Percentiles rank a stretch among this genome's conserved stretches.
Evolutionary conservation across 2,888 invertebrate species (phyloP).

Genomic region (Pollenia angustigena): DNA sequence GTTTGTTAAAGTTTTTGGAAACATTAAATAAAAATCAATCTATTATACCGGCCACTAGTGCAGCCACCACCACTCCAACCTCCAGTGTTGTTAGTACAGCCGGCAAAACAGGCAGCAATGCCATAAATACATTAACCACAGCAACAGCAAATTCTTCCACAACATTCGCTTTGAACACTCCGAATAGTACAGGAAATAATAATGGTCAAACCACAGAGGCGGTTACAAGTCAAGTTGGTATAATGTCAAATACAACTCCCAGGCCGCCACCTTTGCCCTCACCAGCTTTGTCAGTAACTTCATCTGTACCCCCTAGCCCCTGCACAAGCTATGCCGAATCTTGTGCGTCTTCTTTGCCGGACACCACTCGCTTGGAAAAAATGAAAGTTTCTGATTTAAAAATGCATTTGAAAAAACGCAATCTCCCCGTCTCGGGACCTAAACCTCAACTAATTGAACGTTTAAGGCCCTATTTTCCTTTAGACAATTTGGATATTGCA

Average conservation of each 20-base stretch:
- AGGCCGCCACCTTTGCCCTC: conserved; percentile 85
- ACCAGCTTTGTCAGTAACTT: conserved; percentile 85
- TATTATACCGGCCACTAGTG: conserved; percentile 87
- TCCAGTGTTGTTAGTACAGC: conserved; percentile 49
- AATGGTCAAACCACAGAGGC: conserved; percentile 50
- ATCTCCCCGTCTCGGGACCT: conserved; percentile 97
- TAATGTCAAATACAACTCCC: conserved; percentile 71
- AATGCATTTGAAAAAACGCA: conserved; percentile 96
- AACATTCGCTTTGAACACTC: conserved; percentile 38
- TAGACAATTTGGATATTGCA: conserved; percentile 83
- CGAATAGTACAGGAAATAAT: conserved; percentile 57
- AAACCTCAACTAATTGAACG: conserved; percentile 98
- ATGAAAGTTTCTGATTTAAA: conserved; percentile 98
- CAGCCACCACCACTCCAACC: conserved; percentile 63
- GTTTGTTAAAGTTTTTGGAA: conserved; percentile 94
- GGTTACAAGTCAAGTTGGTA: conserved; percentile 12
- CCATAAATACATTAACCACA: conserved; percentile 78
- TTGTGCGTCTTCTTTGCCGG: conserved; percentile 77
- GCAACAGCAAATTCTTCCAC: conserved; percentile 62
- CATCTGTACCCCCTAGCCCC: conserved; percentile 84
- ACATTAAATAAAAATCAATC: conserved; percentile 92
- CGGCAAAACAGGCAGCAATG: conserved; percentile 70
- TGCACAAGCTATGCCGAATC: conserved; percentile 83
- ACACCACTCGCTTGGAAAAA: conserved; percentile 91
- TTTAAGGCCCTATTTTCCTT: conserved; percentile 89